Base-by-base conservation (phyloP, 2,888 invertebrate species). In the Artemia sinica region DNA sequence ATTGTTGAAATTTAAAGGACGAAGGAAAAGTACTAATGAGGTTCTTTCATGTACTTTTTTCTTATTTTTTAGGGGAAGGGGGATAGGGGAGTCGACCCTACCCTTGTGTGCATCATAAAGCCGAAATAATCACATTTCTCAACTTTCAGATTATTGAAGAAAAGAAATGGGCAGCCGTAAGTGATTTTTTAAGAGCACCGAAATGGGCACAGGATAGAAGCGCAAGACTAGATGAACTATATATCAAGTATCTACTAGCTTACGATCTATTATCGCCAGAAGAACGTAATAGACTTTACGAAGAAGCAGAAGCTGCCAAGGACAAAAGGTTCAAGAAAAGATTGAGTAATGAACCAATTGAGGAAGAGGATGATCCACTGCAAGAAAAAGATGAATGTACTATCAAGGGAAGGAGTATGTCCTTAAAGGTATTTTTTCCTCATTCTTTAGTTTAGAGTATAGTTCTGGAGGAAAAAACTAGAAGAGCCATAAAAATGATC, bases 231-330 rank as follows among this genome's bases (percentile, higher is more conserved):
- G 92, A 94, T 75, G 87, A 88, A 72, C 86, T 92, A 65, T 95
- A 94, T 77, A 88, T 91, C 76, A 91, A 91, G 81, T 91, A 89
- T 77, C 80, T 95, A 66, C 79, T 95, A 72, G 90, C 92, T 0
- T 95, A 93, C 75, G 91, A 91, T 73, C 88, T 89, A 0, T 78
- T 94, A 6, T 86, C 89, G 0, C 48, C 78, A 83, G 88, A 81
- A 68, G 91, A 92, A 76, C 81, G 90, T 8, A 84, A 84, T 69
- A 85, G 86, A 72, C 80, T 89, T 0, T 84, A 87, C 70, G 82
- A 83, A 18, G 84, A 85, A 73, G 88, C 91, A 0, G 88, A 90
- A 74, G 80, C 82, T 0, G 84, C 85, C 71, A 91, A 91, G 89
- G 81, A 81, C 0, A 84, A 82, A 72, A 81, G 85, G 7, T 83